These are phyloP conservation scores for Drosophila quinaria DNA, from an alignment of 2,888 invertebrate genomes.

Conservation along the genomic window DNA sequence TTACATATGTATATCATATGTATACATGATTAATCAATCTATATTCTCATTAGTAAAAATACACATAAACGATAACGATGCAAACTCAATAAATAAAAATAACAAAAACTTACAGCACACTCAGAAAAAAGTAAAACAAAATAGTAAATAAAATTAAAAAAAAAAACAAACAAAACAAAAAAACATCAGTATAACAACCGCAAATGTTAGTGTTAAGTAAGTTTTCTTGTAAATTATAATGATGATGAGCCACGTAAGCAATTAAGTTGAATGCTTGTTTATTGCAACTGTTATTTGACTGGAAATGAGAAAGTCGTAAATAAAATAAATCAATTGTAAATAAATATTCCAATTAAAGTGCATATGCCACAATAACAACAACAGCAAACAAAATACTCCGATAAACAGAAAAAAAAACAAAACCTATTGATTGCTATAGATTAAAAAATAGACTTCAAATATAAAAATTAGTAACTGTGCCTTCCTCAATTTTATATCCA, in stretches of 20 bases:
- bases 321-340: constrained; percentile 78
- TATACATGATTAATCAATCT: constrained; percentile 68
- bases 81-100: constrained; percentile 42
- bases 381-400: constrained; percentile 50
- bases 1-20: constrained; percentile 45
- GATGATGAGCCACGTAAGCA: constrained; percentile 72
- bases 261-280: constrained; percentile 82
- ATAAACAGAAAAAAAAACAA: constrained; percentile 46
- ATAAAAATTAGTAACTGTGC: constrained; percentile 70
- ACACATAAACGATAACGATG: constrained; percentile 53
- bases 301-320: constrained; percentile 68
- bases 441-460: constrained; percentile 67
- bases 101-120: constrained; percentile 40
- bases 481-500: constrained; percentile 62
- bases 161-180: constrained; percentile 19
- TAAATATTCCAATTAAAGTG: constrained; percentile 73
- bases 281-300: constrained; percentile 82
- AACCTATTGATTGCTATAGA: constrained; percentile 52
- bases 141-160: constrained; percentile 30
- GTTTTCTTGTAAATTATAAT: constrained; percentile 79
- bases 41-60: constrained; percentile 79
- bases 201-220: constrained; percentile 73
- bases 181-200: constrained; percentile 49
- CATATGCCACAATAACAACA: constrained; percentile 33
- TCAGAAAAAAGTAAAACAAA: constrained; percentile 35